Base-by-base conservation (phyloP, 2,888 invertebrate species). In the Hoplodrina blanda region DNA sequence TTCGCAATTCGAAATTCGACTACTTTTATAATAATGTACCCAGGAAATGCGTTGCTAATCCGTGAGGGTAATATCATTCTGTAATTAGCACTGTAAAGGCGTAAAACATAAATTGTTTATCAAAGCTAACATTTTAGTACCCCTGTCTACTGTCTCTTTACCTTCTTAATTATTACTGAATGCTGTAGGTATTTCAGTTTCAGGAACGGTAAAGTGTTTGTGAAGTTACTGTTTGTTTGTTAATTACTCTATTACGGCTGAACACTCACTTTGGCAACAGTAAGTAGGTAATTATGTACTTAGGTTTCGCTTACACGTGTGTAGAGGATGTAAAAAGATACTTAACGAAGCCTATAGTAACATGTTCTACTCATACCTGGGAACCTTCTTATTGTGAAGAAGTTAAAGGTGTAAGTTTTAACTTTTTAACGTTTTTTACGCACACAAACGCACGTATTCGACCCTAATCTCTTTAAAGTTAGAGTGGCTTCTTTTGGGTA, bases 81-180 rank as follows among this genome's bases (percentile, higher is more conserved):
- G 33, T 64, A 64, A 82, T 69, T 57, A 70, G 61, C 44, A 25
- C 37, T 53, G 59, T 76, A 82, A 73, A 57, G 68, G 20, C 64
- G 20, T 30, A 11, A 33, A 11, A 50, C 54, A 68, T 54, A 50
- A 57, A 62, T 72, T 50, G 55, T 57, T n/a, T 30, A 65, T 61
- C 61, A 76, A 76, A 78, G 50, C 61, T 33, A 61, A 41, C 19
- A 37, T 52, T 65, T 33, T 7, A 33, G 4, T 49, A 44, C 56
- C 33, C 49, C 63, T 50, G 19, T 17, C 25, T 17, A 11, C 13
- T 19, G 17, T 30, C 20, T 25, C 17, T 13, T 13, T 13, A 44
- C 13, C 76, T 19, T 25, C 10, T 61, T 54, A 72, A 72, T 65
- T 64, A 57, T 62, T 63, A 60, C 46, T 41, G 41, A 64, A 33